Base-by-base conservation (phyloP, 2,113 vertebrate species). In the Anolis carolinensis region DNA sequence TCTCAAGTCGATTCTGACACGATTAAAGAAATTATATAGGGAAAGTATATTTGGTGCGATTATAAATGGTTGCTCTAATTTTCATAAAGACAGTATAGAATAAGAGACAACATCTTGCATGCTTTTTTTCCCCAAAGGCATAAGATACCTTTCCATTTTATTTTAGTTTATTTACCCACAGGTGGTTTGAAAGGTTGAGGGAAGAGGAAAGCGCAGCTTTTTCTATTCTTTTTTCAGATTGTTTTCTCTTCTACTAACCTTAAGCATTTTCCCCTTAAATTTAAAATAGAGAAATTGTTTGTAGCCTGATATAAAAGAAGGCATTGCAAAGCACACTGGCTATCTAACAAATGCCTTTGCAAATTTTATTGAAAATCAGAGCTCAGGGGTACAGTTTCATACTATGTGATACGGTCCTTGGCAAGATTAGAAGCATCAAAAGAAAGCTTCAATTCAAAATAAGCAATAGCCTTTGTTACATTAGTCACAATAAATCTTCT, bases 371-470 rank as follows among this genome's bases (percentile, higher is more conserved):
- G 93, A 89, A 93, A 88, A 86, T 85, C 86, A 85, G 82, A 88
- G 2, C 82, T 92, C 91, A 90, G 20, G 39, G 87, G 87, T 89
- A 90, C 63, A 88, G 86, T 89, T 90, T 91, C 91, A 88, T 92
- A 88, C 79, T 67, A 73, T 82, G 86, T 88, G 92, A 93, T 92
- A 93, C 94, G 92, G 86, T 86, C 90, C 92, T 92, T 82, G 87
- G 87, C 94, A 90, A 95, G 88, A 95, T 92, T 92, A 88, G 87
- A 76, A 91, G 39, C 85, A 92, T 92, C 89, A 95, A 92, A 94
- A 91, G 81, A 90, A 90, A 94, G 90, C 94, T 86, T 86, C 87
- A 88, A 90, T 84, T 92, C 88, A 91, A 95, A 88, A 30, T 89
- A 95, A 95, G 93, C 65, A 92, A 83, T 25, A 0, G 0, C 55